These are phyloP conservation scores for Catagonus wagneri DNA, from an alignment of 2,113 vertebrate genomes.

Conservation along the genomic window DNA sequence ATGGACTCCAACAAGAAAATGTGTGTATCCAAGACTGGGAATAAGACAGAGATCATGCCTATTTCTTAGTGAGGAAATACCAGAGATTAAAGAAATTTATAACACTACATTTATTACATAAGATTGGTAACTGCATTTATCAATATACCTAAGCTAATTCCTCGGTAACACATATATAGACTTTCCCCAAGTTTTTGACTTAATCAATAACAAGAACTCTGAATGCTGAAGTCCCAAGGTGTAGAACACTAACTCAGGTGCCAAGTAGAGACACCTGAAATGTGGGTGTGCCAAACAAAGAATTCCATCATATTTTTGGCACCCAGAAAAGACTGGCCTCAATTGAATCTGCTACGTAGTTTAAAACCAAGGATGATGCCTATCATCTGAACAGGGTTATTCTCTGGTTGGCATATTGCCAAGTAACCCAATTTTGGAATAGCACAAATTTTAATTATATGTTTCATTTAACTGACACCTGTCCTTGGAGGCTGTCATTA, in stretches of 20 bases:
- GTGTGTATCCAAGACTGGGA: too few relatives aligned
- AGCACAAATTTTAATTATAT: conserved; percentile 81
- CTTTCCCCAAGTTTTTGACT: conserved; percentile 31
- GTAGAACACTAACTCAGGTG: not conserved
- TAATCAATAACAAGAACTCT: conserved; percentile 28
- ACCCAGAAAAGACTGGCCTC: not conserved
- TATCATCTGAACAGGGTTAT: conserved; percentile 54
- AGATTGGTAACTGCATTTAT: not conserved
- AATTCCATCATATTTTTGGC: conserved; percentile 49
- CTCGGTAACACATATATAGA: conserved; percentile 20
- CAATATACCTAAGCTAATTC: conserved; percentile 9
- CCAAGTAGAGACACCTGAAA: conserved; percentile 43
- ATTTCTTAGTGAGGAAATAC: not conserved
- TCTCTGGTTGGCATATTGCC: conserved; percentile 71
- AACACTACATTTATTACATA: not conserved
- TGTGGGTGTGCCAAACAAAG: not conserved
- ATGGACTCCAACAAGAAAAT: not conserved
- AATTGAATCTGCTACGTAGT: not conserved
- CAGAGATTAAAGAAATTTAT: not conserved
- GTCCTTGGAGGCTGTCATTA: conserved; percentile 81
- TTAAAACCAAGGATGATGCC: conserved; percentile 38
- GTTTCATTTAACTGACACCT: conserved; percentile 81
- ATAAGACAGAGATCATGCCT: not conserved
- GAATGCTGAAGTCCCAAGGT: conserved; percentile 21
- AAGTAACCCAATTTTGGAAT: conserved; percentile 81